Evolutionary conservation across 2,888 invertebrate genomes (phyloP).

Genomic region (Microdon myrmicae): DNA sequence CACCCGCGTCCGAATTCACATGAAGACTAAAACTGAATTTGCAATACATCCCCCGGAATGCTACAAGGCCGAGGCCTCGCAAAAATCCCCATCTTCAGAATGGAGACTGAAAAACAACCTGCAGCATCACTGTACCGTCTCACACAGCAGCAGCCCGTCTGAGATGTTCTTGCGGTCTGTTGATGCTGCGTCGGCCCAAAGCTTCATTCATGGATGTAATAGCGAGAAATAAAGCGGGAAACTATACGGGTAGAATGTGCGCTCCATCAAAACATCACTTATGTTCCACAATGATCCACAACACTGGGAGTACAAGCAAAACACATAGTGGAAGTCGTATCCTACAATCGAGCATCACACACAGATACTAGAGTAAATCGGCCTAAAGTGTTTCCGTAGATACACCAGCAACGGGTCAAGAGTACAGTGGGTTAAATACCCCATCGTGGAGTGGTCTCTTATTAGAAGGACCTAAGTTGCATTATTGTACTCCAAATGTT

Average conservation of each 20-base stretch:
- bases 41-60: slow-evolving; percentile 31
- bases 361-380: slow-evolving; percentile 8
- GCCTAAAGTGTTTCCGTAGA: background rate
- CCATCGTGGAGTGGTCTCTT: no score
- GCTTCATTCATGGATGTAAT: slow-evolving; percentile 35
- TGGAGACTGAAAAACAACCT: slow-evolving; percentile 23
- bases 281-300: slow-evolving; percentile 39
- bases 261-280: slow-evolving; percentile 4
- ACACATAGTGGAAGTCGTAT: background rate
- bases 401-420: background rate
- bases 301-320: no score
- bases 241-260: background rate
- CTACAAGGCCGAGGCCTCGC: slow-evolving; percentile 13
- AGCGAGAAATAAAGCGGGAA: slow-evolving; percentile 27
- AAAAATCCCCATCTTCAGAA: slow-evolving; percentile 28
- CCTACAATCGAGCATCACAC: background rate
- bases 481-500: no score
- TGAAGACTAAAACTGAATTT: slow-evolving; percentile 44
- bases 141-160: slow-evolving; percentile 8
- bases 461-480: no score
- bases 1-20: slow-evolving; percentile 43
- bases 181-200: slow-evolving; percentile 22
- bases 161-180: slow-evolving; percentile 19
- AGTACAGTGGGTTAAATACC: slow-evolving; percentile 20
- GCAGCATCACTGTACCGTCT: slow-evolving; percentile 34